Evolutionary conservation across 2,797 vertebrate genomes (phyloP).

Genomic region (Rallus crepitans): DNA sequence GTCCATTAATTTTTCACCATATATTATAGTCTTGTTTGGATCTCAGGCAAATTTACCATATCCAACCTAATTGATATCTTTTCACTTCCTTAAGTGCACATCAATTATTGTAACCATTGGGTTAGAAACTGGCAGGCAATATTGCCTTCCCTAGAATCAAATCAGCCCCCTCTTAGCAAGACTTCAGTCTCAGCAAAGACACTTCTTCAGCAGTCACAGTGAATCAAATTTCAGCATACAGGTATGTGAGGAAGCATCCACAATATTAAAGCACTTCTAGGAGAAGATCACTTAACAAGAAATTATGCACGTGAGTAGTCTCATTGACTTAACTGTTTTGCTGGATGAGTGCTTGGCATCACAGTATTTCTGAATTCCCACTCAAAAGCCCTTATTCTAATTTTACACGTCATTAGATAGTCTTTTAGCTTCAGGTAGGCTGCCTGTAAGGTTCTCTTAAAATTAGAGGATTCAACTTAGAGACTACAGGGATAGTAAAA

Average conservation of each 20-base stretch:
- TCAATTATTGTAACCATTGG: background rate
- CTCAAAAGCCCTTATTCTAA: background rate
- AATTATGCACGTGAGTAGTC: background rate
- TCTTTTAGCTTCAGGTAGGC: background rate
- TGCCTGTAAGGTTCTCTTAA: background rate
- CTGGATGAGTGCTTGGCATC: background rate
- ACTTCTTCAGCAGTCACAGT: background rate
- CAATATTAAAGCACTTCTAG: background rate
- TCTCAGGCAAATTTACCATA: constrained; percentile 57
- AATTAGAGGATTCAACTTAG: background rate
- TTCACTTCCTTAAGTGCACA: background rate
- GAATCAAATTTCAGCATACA: background rate
- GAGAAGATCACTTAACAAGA: background rate
- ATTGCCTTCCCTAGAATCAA: background rate
- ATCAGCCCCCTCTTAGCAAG: background rate
- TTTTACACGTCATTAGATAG: background rate
- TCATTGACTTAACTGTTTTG: background rate
- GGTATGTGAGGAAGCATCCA: background rate
- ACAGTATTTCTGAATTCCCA: background rate
- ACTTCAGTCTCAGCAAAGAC: background rate
- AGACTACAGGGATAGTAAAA: background rate
- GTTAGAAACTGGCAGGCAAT: background rate
- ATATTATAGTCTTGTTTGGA: constrained; percentile 47
- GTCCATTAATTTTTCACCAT: constrained; percentile 33
- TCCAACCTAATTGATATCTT: constrained; percentile 34